Evolutionary conservation across 1,140 invertebrate genomes (phyloP).

Genomic region (Sitobion miscanthi): DNA sequence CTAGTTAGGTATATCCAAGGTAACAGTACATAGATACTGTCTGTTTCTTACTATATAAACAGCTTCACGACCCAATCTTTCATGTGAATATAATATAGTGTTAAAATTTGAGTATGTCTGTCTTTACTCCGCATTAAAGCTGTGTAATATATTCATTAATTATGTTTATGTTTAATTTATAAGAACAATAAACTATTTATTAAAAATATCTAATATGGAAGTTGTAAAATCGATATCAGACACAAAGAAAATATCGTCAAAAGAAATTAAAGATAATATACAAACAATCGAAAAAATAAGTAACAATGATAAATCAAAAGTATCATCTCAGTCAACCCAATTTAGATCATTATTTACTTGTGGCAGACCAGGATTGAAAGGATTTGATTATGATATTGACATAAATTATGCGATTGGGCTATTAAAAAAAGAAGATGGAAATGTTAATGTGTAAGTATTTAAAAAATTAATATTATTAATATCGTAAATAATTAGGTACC

Average conservation of each 20-base stretch:
- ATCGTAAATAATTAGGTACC: not conserved
- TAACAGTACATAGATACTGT: not conserved
- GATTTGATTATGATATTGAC: not conserved
- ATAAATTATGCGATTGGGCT: not conserved
- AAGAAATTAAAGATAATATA: not conserved
- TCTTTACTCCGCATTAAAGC: not conserved
- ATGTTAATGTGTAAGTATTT: conserved; percentile 27
- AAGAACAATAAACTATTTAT: not conserved
- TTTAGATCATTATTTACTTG: not conserved
- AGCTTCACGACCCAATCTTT: not conserved
- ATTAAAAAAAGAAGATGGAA: conserved; percentile 27
- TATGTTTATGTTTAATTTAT: not conserved
- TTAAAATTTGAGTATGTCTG: not conserved
- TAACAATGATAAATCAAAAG: not conserved
- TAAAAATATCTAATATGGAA: not conserved
- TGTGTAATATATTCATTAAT: not conserved
- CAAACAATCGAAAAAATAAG: not conserved
- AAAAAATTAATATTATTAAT: not conserved
- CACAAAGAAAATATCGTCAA: not conserved
- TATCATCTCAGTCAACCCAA: not conserved
- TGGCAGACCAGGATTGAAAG: not conserved
- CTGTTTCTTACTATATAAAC: not conserved
- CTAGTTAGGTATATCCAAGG: not conserved
- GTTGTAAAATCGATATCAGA: not conserved
- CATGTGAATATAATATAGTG: not conserved